These are phyloP conservation scores for Drosophila pectinifera DNA, from an alignment of 1,140 invertebrate species.

Conservation along the genomic window DNA sequence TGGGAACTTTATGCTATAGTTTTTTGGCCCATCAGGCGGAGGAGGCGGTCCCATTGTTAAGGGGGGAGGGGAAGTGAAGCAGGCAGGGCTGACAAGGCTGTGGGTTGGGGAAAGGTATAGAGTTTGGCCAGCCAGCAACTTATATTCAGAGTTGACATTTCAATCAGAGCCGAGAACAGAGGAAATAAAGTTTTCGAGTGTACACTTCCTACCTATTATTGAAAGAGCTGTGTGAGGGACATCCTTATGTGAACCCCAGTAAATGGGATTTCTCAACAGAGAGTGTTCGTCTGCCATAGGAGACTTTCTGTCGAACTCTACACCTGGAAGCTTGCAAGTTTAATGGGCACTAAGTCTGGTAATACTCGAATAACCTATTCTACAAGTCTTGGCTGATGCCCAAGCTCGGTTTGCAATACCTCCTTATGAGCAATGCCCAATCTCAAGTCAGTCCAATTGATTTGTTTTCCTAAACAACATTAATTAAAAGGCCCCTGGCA, in stretches of 20 bases:
- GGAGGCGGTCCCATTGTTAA: constrained; percentile 2
- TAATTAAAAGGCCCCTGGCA: constrained; percentile 24
- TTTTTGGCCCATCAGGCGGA: not conserved
- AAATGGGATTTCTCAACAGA: not conserved
- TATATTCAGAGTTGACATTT: constrained; percentile 20
- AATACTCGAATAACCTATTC: too few species aligned
- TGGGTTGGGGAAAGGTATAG: not conserved
- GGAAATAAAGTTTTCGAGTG: constrained; percentile 3
- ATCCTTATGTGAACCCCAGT: not conserved
- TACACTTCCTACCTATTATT: constrained; percentile 1
- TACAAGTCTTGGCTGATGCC: too few species aligned
- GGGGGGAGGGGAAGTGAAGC: not conserved
- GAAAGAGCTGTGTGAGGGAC: not conserved
- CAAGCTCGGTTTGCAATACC: too few species aligned
- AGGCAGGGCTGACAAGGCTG: not conserved
- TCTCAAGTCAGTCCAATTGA: not conserved
- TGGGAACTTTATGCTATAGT: constrained; percentile 22
- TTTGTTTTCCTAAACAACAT: constrained; percentile 10
- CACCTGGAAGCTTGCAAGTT: too few species aligned
- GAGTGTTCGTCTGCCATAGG: too few species aligned
- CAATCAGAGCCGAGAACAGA: constrained; percentile 7
- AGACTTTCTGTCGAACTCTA: too few species aligned
- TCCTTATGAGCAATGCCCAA: not conserved
- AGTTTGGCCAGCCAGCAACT: constrained; percentile 9
- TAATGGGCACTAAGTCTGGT: too few species aligned